phyloP scores from a whole-genome alignment of 2,888 invertebrate genomes.

The Acanthopleura granulata region DNA sequence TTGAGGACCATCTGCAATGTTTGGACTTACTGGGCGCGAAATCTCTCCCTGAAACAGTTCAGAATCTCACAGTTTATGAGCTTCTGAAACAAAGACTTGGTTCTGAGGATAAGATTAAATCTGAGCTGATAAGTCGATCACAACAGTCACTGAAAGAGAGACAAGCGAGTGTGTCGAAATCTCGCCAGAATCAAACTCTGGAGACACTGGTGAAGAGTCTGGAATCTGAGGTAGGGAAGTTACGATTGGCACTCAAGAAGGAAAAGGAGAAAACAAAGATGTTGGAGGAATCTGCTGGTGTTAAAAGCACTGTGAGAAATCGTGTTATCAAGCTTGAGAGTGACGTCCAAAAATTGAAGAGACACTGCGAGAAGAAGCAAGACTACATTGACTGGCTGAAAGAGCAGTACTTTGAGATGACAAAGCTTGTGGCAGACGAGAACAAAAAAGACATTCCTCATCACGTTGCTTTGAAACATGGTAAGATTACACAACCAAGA shows the following conservation, averaged over 20 bases:
- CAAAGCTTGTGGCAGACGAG: constrained; percentile 37
- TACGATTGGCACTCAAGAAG: constrained; percentile 20
- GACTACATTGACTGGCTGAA: constrained; percentile 44
- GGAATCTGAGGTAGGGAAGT: constrained; percentile 25
- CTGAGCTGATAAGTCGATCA: background rate
- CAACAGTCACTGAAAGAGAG: constrained; percentile 15
- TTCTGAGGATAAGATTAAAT: background rate
- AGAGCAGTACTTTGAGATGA: constrained; percentile 38
- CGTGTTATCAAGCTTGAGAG: constrained; percentile 38
- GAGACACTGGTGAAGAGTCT: constrained; percentile 20
- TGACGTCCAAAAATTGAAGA: constrained; percentile 42
- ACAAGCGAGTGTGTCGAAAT: background rate
- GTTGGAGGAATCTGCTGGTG: background rate
- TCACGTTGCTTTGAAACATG: constrained; percentile 22
- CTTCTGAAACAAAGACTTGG: background rate
- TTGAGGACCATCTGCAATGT: constrained; percentile 51
- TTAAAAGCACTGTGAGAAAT: constrained; percentile 29
- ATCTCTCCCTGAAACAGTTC: background rate
- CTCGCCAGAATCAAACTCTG: background rate
- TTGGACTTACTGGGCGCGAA: constrained; percentile 41
- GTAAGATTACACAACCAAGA: constrained; percentile 16
- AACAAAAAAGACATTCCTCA: constrained; percentile 23
- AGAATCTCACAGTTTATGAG: background rate
- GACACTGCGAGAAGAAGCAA: constrained; percentile 40
- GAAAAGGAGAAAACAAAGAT: constrained; percentile 34